These are phyloP conservation scores for Cotesia glomerata DNA, from an alignment of 1,140 invertebrate genomes.

Conservation along the genomic window DNA sequence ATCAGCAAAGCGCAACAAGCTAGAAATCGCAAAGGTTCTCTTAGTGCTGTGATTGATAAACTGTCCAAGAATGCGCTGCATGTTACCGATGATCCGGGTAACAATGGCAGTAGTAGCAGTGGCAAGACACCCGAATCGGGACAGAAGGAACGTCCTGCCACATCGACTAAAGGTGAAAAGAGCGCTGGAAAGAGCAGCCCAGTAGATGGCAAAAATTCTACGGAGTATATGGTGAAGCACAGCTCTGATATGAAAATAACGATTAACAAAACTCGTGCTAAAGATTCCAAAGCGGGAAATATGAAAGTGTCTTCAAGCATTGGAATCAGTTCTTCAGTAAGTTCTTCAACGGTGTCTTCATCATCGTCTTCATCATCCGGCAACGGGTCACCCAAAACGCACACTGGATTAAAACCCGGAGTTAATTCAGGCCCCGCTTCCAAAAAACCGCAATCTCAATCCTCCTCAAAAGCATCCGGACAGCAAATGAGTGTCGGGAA, in stretches of 20 bases:
- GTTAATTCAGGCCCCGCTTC: conserved; percentile 81
- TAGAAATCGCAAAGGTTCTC: conserved; percentile 76
- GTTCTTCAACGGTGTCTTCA: not conserved
- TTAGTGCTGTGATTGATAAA: conserved; percentile 87
- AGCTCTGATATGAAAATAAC: conserved; percentile 88
- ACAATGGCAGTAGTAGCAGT: conserved; percentile 24
- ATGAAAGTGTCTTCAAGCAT: conserved; percentile 49
- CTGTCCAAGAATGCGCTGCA: conserved; percentile 75
- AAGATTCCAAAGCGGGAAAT: conserved; percentile 66
- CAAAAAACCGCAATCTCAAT: conserved; percentile 72
- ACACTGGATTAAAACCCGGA: conserved; percentile 84
- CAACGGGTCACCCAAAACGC: conserved; percentile 75
- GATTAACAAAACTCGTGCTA: conserved; percentile 84
- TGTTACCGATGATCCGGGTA: conserved; percentile 56
- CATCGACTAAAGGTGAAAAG: conserved; percentile 57
- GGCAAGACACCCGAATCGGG: conserved; percentile 25
- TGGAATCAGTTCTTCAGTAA: conserved; percentile 6
- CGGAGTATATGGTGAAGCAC: conserved; percentile 86
- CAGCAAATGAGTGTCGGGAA: conserved; percentile 35
- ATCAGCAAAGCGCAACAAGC: conserved; percentile 65
- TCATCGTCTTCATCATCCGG: conserved; percentile 47
- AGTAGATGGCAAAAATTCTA: conserved; percentile 71
- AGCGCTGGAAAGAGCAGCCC: conserved; percentile 61
- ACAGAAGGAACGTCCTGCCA: conserved; percentile 22
- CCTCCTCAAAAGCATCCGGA: conserved; percentile 49